Percentiles rank a stretch among this genome's conserved stretches.
phyloP scores from a whole-genome alignment of 2,113 vertebrate species.

The Rafetus swinhoei region DNA sequence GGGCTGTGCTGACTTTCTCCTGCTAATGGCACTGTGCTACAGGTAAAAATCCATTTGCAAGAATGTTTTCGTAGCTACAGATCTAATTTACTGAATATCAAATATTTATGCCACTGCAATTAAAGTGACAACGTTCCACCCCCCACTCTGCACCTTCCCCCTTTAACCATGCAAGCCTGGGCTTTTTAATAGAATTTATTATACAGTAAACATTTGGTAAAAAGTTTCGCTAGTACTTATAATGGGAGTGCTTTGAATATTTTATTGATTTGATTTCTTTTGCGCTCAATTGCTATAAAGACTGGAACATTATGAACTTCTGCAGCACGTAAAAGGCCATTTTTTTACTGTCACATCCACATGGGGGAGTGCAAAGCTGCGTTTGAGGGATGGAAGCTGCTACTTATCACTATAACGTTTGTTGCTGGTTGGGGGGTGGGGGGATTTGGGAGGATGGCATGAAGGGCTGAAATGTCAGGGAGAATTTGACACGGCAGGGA shows the following conservation, averaged over 20 bases:
- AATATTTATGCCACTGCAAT: constrained; percentile 93
- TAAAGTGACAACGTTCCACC: constrained; percentile 85
- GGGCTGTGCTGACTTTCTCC: constrained; percentile 87
- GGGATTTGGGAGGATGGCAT: background rate
- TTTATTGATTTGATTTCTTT: constrained; percentile 77
- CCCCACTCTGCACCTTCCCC: constrained; percentile 48
- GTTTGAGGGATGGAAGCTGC: background rate
- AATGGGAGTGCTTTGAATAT: constrained; percentile 75
- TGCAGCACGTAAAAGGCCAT: constrained; percentile 14
- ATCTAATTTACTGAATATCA: constrained; percentile 97
- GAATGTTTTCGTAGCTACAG: constrained; percentile 90
- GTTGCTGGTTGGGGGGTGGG: background rate
- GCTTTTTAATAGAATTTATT: constrained; percentile 77
- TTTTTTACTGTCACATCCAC: constrained; percentile 49
- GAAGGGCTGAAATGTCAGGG: background rate
- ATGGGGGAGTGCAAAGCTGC: background rate
- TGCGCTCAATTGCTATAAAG: constrained; percentile 65
- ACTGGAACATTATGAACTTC: constrained; percentile 56
- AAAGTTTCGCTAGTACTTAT: constrained; percentile 71
- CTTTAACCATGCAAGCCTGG: constrained; percentile 40
- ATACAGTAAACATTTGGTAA: constrained; percentile 68
- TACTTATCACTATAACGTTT: background rate
- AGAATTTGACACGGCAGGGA: background rate
- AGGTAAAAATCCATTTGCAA: constrained; percentile 95
- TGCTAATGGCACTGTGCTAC: constrained; percentile 95